Evolutionary conservation across 2,113 vertebrate species (phyloP), one percentile per base, ranked within the genome.

Genomic region (Sturnus vulgaris): DNA sequence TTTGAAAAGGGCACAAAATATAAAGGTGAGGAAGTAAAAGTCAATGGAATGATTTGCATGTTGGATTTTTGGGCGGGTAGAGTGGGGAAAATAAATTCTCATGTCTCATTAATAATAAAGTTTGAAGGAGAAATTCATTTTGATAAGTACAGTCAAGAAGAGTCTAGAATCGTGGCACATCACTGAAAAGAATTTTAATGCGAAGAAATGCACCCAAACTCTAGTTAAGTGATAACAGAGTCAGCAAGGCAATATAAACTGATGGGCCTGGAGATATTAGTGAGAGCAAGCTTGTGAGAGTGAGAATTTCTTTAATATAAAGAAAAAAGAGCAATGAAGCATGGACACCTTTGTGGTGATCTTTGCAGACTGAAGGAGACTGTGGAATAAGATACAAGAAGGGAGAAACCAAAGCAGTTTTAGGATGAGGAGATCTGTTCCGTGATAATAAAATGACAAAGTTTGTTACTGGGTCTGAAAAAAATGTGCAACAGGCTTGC

Each of bases 51-150:
- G 3, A 50, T 18, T 50, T 65, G 10, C 5, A 11, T 39, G 24
- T 27, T 17, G 18, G 1, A 3, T 30, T 91, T 49, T 16, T 19
- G 4, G 21, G 8, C 1, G 0, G 16, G 9, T 56, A 28, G 76
- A 61, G 11, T 15, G 73, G 11, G 24, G 14, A 44, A 92, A 88
- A 88, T 12, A 73, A 81, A 86, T 49, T 78, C 30, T 84, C 5
- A 10, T 42, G 21, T 44, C 31, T 42, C 35, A 47, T 13, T 64
- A 44, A 25, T 21, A 80, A 52, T 44, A 85, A 68, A 57, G 27
- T 73, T 49, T 69, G n/a, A 91, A 92, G 42, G 30, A 71, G 5
- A 16, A 86, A 64, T 55, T 72, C 3, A 21, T 64, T 86, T 77
- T 7, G 6, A 76, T n/a, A 77, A 77, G 12, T 44, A 22, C 5